phyloP scores from a whole-genome alignment of 30 jellyfish, hydroid and myxozoan species.

The Aurelia sp. region DNA sequence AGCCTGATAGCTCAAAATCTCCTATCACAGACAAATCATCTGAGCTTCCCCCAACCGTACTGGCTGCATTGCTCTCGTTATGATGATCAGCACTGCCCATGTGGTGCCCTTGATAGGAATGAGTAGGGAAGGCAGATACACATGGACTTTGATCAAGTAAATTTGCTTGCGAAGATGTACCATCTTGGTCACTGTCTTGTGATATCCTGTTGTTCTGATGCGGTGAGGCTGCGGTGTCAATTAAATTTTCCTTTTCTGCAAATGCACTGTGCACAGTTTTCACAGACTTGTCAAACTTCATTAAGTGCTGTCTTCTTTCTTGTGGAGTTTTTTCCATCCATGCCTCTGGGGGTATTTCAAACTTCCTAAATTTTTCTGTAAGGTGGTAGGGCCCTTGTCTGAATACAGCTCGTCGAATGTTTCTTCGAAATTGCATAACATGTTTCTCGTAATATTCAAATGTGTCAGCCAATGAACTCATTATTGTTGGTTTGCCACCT shows the following conservation, averaged over 20 bases:
- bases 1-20: too few species aligned
- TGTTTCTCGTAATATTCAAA: constrained; percentile 4
- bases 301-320: constrained; percentile 4
- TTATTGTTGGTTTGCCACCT: not conserved
- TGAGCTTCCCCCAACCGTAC: too few species aligned
- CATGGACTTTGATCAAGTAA: too few species aligned
- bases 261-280: constrained; percentile 6
- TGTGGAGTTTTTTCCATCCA: constrained; percentile 11
- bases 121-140: too few species aligned
- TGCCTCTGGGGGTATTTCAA: not conserved
- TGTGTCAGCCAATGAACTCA: constrained; percentile 13
- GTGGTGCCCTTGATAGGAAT: too few species aligned
- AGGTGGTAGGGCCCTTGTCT: constrained; percentile 13
- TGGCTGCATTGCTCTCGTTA: too few species aligned
- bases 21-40: too few species aligned
- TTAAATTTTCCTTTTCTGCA: not conserved
- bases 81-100: too few species aligned
- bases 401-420: constrained; percentile 13
- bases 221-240: not conserved
- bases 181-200: too few species aligned
- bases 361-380: not conserved
- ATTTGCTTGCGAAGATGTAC: too few species aligned
- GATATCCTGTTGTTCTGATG: not conserved
- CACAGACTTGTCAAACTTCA: constrained; percentile 7
- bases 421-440: constrained; percentile 1